Conservation (phyloP, 2,888 invertebrate species). For the Ceriagrion tenellum region DNA sequence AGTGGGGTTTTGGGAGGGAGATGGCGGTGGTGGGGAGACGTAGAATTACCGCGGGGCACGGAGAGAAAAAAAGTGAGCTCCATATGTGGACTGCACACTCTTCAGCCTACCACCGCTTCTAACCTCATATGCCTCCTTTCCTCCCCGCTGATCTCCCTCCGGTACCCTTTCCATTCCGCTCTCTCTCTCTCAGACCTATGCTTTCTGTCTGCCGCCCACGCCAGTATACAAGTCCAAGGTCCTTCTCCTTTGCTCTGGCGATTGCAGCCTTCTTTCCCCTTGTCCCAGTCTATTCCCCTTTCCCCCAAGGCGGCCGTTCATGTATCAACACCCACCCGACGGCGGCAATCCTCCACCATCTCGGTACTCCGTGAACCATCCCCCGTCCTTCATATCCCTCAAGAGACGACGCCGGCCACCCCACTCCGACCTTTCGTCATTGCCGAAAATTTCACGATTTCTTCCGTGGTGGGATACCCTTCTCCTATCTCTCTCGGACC, state of each 20-base stretch:
- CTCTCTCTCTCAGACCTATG: neutral
- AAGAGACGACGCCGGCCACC: neutral
- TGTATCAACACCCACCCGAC: slow-evolving; percentile 38
- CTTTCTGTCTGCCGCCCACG: slow-evolving; percentile 2
- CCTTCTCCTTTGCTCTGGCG: neutral
- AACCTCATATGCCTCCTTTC: slow-evolving; percentile 60
- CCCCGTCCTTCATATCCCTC: neutral
- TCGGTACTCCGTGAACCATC: neutral
- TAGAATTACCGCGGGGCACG: slow-evolving; percentile 30
- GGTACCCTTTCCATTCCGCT: neutral
- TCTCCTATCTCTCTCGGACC: neutral
- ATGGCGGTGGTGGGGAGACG: neutral
- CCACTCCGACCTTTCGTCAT: neutral
- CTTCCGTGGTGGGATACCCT: neutral
- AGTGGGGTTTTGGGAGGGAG: neutral
- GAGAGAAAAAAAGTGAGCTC: neutral
- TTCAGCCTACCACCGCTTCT: slow-evolving; percentile 56
- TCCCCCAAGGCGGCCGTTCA: neutral
- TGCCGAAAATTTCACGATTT: slow-evolving; percentile 50
- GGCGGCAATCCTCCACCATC: neutral
- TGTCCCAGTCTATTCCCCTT: neutral
- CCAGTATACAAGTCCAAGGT: neutral
- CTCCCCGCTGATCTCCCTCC: neutral
- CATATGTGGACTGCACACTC: slow-evolving; percentile 38
- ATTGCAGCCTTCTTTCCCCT: neutral